Base-by-base conservation (phyloP, 2,113 vertebrate genomes). In the Maccullochella peelii region DNA sequence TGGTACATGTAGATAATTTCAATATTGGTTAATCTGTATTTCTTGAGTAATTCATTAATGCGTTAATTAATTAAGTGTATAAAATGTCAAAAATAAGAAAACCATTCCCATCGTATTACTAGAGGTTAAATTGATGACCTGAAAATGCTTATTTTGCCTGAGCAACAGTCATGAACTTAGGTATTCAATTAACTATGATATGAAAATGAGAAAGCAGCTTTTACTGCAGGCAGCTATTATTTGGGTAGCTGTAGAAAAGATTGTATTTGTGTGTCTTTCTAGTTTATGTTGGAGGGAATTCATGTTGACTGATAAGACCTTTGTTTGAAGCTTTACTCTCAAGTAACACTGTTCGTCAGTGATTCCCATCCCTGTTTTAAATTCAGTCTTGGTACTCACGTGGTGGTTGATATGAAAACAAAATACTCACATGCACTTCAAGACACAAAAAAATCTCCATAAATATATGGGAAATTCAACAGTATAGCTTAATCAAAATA, bases 291-390 rank as follows among this genome's bases (percentile, higher is more conserved):
- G 25, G n/a, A 70, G 40, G 27, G 20, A 42, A 50, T 30, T 11
- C 4, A 62, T 54, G 36, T 71, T 49, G 62, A 74, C 52, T 52
- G 44, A 66, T 59, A 42, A 76, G 55, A 52, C 65, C 36, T 68
- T 75, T 82, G 80, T 75, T 83, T 62, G 47, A 83, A 58, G 72
- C 20, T 61, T 30, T 49, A 25, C 40, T 70, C 21, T 25, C 27
- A 63, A 50, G 33, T 42, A 42, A 57, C 25, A 77, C 54, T 12
- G 23, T 36, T 52, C 42, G 63, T 47, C 73, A 55, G 44, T 68
- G 54, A 80, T 65, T 55, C 68, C 25, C 68, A 59, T 63, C 7
- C 16, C 62, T 82, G 62, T 61, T 84, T 68, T 49, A 40, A 50
- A 75, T 82, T 75, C 72, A 66, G 62, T 75, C 74, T 74, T 40